These are phyloP conservation scores for Osmerus eperlanus DNA, from an alignment of 2,113 vertebrate species.

Conservation along the genomic window DNA sequence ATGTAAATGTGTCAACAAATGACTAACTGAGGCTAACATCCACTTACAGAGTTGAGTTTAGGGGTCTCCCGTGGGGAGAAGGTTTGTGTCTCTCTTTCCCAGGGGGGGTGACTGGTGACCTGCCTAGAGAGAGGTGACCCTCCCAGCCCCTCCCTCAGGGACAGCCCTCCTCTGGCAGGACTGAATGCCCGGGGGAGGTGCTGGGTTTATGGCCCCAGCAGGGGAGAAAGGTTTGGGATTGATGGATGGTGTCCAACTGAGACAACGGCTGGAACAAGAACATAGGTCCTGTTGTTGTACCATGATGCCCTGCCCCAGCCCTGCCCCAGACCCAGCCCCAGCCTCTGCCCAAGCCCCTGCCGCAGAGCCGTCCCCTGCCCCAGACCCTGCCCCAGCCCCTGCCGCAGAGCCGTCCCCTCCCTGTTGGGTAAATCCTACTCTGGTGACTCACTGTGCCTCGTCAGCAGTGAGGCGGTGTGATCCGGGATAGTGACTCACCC, in stretches of 20 bases:
- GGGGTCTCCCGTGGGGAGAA: too few relatives aligned
- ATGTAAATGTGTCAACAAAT: background rate
- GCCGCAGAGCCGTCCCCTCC: too few relatives aligned
- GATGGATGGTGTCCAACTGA: conserved; percentile 64
- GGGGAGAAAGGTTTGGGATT: conserved; percentile 54
- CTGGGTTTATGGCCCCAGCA: conserved; percentile 63
- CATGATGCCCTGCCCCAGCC: conserved; percentile 6
- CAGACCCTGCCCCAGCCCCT: too few relatives aligned
- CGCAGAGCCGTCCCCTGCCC: too few relatives aligned
- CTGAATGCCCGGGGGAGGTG: conserved; percentile 39
- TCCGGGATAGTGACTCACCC: too few relatives aligned
- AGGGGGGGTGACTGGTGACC: too few relatives aligned
- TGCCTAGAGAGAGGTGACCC: conserved; percentile 44
- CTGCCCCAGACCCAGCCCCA: too few relatives aligned
- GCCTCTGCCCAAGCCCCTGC: too few relatives aligned
- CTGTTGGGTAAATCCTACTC: too few relatives aligned
- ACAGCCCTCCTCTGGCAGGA: conserved; percentile 16
- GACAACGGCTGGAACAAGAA: conserved; percentile 48
- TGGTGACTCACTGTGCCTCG: too few relatives aligned
- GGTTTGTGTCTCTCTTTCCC: too few relatives aligned
- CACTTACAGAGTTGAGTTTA: background rate
- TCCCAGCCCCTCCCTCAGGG: conserved; percentile 53
- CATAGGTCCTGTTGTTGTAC: conserved; percentile 44
- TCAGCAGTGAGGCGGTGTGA: too few relatives aligned
- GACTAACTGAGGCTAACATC: conserved; percentile 18